Evolutionary conservation across 1,140 invertebrate genomes (phyloP).

Genomic region (Lutraria rhynchaena): DNA sequence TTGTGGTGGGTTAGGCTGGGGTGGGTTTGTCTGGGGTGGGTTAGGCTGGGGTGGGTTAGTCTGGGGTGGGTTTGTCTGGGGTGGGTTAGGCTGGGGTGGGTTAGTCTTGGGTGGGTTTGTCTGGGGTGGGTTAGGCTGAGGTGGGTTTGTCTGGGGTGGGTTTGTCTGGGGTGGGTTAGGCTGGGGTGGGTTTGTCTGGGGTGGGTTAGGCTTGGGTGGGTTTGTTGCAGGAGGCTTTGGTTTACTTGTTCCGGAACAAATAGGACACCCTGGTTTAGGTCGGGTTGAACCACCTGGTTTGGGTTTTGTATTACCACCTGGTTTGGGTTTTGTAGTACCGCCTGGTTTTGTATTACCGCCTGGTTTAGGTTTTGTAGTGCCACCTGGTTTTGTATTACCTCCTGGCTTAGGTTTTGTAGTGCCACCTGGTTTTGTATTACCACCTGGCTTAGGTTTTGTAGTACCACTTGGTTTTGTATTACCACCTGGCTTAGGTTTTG

Average conservation of each 20-base stretch:
- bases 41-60: slow-evolving; percentile 1
- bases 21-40: background rate
- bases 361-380: slow-evolving; percentile 36
- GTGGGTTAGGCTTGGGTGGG: background rate
- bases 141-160: too few relatives aligned
- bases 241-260: slow-evolving; percentile 1
- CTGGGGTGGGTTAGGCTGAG: background rate
- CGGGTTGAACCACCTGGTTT: slow-evolving; percentile 35
- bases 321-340: slow-evolving; percentile 20
- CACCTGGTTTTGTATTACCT: slow-evolving; percentile 34
- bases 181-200: background rate
- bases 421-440: slow-evolving; percentile 30
- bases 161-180: background rate
- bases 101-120: slow-evolving; percentile 4
- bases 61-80: background rate
- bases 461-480: slow-evolving; percentile 27
- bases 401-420: slow-evolving; percentile 45
- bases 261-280: background rate
- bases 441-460: slow-evolving; percentile 40
- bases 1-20: too few relatives aligned
- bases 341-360: slow-evolving; percentile 47
- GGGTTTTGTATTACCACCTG: slow-evolving; percentile 41
- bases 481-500: slow-evolving; percentile 15
- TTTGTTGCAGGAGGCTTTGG: background rate
- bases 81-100: too few relatives aligned